Base-by-base conservation (phyloP, 2,113 vertebrate species). In the Tor tambroides region DNA sequence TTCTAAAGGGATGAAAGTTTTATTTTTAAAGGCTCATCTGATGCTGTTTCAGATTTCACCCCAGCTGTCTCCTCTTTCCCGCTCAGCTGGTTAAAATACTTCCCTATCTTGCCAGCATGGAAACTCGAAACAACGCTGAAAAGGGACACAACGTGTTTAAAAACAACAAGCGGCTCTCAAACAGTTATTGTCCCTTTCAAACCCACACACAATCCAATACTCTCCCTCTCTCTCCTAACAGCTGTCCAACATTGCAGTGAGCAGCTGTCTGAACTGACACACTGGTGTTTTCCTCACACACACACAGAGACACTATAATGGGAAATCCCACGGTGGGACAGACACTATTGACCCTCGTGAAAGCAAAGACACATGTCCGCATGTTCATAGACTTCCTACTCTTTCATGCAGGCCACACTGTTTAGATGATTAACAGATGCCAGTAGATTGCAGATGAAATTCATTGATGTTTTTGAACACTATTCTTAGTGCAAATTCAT, bases 321-420 rank as follows among this genome's bases (percentile, higher is more conserved):
- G 94, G 92, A 93, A 94, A 92, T 90, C 91, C 90, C 91, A 61
- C 28, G 32, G 43, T 26, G 28, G 86, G 88, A 91, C 65, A 38
- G 80, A 67, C 35, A 89, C 72, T 49, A 80, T 21, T 85, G 75
- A 82, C 85, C 85, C 85, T 84, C 38, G 32, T 86, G 59, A 88
- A 90, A 88, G 87, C 67, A 80, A 85, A 89, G 65, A 87, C 85
- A 80, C 83, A 87, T 83, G 88, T 79, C 51, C 21, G 15, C 41
- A 71, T 74, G 32, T 65, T 9, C 59, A 74, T 67, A 80, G 28
- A 63, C 76, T 81, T 72, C 38, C 49, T 38, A 35, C 11, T 17
- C 43, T 41, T 65, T 46, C 4, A 26, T 30, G 30, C n/a, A 7
- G 35, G 14, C 78, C n/a, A 4, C 17, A 65, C 61, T 17, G 19